Evolutionary conservation across 2,888 invertebrate genomes (phyloP).

Genomic region (Mesoligia furuncula): DNA sequence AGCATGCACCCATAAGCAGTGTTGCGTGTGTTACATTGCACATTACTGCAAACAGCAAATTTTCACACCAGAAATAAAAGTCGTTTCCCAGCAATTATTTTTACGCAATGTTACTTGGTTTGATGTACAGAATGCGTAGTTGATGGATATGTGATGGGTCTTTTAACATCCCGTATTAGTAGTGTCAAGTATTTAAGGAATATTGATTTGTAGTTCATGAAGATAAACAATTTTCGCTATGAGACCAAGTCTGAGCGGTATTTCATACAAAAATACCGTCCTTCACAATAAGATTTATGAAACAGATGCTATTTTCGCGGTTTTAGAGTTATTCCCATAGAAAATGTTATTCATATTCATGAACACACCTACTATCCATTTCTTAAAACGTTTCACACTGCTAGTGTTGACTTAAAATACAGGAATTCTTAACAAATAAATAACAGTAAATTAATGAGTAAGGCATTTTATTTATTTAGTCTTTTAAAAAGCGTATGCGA

Average conservation of each 20-base stretch:
- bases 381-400: background rate
- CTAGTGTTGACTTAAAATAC: background rate
- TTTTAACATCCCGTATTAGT: background rate
- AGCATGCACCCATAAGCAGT: background rate
- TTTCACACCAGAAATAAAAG: background rate
- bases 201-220: background rate
- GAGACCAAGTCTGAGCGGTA: background rate
- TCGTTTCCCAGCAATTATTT: background rate
- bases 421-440: background rate
- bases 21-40: background rate
- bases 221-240: background rate
- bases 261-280: background rate
- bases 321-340: background rate
- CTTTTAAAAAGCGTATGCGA: background rate
- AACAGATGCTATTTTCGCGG: background rate
- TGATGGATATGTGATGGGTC: background rate
- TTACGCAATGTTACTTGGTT: background rate
- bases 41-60: background rate
- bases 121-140: background rate
- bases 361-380: background rate
- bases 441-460: background rate
- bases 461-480: background rate
- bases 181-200: background rate
- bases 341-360: background rate
- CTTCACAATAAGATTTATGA: background rate